Evolutionary conservation across 2,888 invertebrate genomes (phyloP).

Genomic region (Pammene fasciana): DNA sequence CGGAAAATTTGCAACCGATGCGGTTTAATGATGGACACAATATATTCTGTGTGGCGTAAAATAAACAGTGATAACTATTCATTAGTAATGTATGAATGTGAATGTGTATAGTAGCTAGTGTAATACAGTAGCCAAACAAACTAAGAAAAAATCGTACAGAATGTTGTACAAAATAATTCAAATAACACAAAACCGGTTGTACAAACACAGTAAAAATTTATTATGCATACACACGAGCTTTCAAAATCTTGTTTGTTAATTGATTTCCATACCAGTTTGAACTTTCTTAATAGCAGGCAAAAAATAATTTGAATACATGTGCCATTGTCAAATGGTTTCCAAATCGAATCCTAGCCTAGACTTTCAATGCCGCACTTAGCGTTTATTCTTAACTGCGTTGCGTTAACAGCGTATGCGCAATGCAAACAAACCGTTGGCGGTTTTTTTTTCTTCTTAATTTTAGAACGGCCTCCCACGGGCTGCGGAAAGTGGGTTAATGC

Average conservation of each 20-base stretch:
- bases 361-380: slow-evolving; percentile 55
- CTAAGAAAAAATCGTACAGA: not conserved
- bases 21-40: slow-evolving; percentile 21
- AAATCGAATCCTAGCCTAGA: slow-evolving; percentile 47
- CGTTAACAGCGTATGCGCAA: slow-evolving; percentile 64
- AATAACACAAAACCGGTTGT: slow-evolving; percentile 10
- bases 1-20: slow-evolving; percentile 36
- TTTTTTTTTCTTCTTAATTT: slow-evolving; percentile 70
- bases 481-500: slow-evolving; percentile 78
- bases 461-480: slow-evolving; percentile 79
- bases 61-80: slow-evolving; percentile 4
- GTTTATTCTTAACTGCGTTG: slow-evolving; percentile 66
- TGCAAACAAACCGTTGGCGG: slow-evolving; percentile 62
- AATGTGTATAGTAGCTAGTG: too few species aligned
- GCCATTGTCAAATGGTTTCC: slow-evolving; percentile 43
- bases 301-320: slow-evolving; percentile 35
- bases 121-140: not conserved
- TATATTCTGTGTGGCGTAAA: slow-evolving; percentile 9
- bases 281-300: slow-evolving; percentile 31
- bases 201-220: not conserved
- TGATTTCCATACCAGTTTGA: slow-evolving; percentile 18
- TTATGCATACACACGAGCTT: slow-evolving; percentile 22
- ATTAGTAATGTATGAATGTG: not conserved
- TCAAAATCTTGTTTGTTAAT: slow-evolving; percentile 25
- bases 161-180: not conserved